These are phyloP conservation scores for Bellardia bayeri DNA, from an alignment of 2,888 invertebrate species.

Conservation along the genomic window DNA sequence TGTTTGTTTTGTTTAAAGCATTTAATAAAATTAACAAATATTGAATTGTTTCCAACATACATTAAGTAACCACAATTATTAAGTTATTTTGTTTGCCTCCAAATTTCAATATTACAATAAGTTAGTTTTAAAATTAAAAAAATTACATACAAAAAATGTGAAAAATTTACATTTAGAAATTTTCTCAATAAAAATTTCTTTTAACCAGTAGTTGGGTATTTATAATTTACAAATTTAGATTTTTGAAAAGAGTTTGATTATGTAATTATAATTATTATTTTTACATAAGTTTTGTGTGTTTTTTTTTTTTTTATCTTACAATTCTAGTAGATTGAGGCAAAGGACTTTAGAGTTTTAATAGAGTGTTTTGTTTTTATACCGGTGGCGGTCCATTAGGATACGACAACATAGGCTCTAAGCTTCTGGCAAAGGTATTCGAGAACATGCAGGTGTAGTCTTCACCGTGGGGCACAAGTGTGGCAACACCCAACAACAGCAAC, in stretches of 20 bases:
- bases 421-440: slow-evolving; percentile 92
- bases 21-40: slow-evolving; percentile 27
- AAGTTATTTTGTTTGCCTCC: not conserved
- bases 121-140: slow-evolving; percentile 4
- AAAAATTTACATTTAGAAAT: slow-evolving; percentile 30
- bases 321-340: slow-evolving; percentile 16
- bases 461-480: slow-evolving; percentile 94
- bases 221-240: slow-evolving; percentile 32
- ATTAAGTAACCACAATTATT: not conserved
- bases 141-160: slow-evolving; percentile 11
- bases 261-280: not conserved
- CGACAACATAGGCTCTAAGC: slow-evolving; percentile 94
- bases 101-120: not conserved
- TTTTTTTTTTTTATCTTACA: slow-evolving; percentile 50
- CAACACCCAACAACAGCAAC: slow-evolving; percentile 95
- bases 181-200: slow-evolving; percentile 3
- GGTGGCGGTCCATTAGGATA: slow-evolving; percentile 98
- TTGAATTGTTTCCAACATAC: slow-evolving; percentile 16
- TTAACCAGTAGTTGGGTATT: not conserved
- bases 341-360: not conserved
- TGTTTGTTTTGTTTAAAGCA: not conserved
- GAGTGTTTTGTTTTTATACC: slow-evolving; percentile 86
- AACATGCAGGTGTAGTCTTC: slow-evolving; percentile 94
- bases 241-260: not conserved
- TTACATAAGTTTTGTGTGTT: slow-evolving; percentile 10